Percentiles rank a stretch among this genome's conserved stretches.
phyloP scores from a whole-genome alignment of 2,113 vertebrate genomes.

The Telmatochromis sp. region DNA sequence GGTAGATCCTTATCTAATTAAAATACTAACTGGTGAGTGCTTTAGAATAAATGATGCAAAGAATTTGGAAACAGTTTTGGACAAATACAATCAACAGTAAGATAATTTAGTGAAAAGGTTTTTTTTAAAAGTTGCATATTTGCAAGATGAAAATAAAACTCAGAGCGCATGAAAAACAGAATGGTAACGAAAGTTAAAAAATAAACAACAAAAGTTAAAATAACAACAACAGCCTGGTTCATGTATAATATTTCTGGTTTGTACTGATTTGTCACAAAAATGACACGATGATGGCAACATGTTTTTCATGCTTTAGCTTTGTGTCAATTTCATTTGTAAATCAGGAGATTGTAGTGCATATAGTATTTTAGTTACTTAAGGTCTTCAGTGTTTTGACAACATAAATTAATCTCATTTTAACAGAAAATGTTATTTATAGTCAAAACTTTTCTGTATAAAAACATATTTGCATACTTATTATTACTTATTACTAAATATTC shows the following conservation, averaged over 20 bases:
- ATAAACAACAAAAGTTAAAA: background rate
- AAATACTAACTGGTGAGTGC: background rate
- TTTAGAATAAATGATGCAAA: background rate
- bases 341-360: background rate
- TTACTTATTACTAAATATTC: background rate
- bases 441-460: background rate
- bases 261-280: background rate
- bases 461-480: background rate
- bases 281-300: background rate
- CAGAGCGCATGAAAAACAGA: background rate
- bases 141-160: background rate
- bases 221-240: background rate
- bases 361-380: background rate
- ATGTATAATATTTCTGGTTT: background rate
- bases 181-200: background rate
- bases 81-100: background rate
- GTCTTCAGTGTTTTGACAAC: background rate
- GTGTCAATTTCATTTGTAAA: background rate
- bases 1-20: background rate
- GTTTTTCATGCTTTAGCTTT: background rate
- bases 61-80: background rate
- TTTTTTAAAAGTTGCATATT: background rate
- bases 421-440: background rate
- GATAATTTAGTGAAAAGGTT: background rate
- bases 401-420: background rate